These are phyloP conservation scores for Periophthalmus modestus DNA, from an alignment of 2,113 vertebrate genomes.

Conservation along the genomic window DNA sequence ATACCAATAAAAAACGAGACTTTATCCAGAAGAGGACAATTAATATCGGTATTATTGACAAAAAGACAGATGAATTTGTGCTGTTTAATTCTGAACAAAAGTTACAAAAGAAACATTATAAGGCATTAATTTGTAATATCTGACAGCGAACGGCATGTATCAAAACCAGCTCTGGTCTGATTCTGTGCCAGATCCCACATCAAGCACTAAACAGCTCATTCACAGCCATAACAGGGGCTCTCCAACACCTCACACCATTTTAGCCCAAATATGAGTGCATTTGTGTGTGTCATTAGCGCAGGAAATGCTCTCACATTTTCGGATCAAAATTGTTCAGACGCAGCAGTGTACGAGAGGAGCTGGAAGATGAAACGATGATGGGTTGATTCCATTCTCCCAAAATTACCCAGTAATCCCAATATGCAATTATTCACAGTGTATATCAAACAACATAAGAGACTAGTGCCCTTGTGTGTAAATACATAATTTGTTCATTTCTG, in stretches of 20 bases:
- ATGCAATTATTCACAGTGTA: slow-evolving; percentile 11
- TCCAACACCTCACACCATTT: slow-evolving; percentile 57
- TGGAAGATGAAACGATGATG: slow-evolving; percentile 8
- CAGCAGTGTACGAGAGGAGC: slow-evolving; percentile 16
- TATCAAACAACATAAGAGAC: neutral
- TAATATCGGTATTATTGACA: neutral
- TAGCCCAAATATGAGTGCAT: slow-evolving; percentile 39
- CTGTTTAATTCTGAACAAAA: slow-evolving; percentile 45
- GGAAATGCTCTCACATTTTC: slow-evolving; percentile 34
- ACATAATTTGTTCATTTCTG: neutral
- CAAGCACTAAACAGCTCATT: slow-evolving; percentile 62
- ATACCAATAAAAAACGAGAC: neutral
- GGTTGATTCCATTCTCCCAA: slow-evolving; percentile 7
- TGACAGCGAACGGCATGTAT: slow-evolving; percentile 58
- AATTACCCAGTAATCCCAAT: neutral
- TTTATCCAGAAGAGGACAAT: neutral
- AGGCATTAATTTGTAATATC: slow-evolving; percentile 48
- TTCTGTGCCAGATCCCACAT: slow-evolving; percentile 58
- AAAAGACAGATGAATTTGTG: slow-evolving; percentile 38
- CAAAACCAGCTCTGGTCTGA: slow-evolving; percentile 54
- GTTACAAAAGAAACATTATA: slow-evolving; percentile 46
- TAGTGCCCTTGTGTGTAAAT: neutral
- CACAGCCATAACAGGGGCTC: slow-evolving; percentile 59
- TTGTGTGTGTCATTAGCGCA: slow-evolving; percentile 14
- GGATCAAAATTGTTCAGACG: slow-evolving; percentile 30